phyloP scores from a whole-genome alignment of 2,888 invertebrate genomes.

The Hecatera dysodea region DNA sequence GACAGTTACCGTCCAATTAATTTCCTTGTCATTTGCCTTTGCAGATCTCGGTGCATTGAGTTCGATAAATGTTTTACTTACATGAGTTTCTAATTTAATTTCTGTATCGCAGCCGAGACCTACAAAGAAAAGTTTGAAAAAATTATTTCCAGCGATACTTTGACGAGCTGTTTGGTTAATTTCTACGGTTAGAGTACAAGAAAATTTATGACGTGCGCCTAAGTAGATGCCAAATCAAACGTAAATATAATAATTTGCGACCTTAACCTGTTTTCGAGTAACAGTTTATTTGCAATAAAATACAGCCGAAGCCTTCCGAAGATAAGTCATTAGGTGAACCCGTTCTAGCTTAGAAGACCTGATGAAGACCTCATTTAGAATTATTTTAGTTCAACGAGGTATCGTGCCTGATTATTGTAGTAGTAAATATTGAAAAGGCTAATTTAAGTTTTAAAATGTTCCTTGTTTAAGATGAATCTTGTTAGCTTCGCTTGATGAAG shows the following conservation, averaged over 20 bases:
- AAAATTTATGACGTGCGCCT: background rate
- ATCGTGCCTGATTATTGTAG: background rate
- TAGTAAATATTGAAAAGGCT: background rate
- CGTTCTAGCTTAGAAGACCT: background rate
- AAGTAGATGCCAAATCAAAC: background rate
- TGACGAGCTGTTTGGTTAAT: background rate
- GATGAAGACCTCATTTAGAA: background rate
- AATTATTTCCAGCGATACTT: constrained; percentile 5
- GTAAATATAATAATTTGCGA: background rate
- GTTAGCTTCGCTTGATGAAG: background rate
- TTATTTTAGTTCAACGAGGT: background rate
- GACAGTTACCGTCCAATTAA: constrained; percentile 49
- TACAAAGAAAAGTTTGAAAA: constrained; percentile 59
- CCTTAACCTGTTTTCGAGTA: background rate
- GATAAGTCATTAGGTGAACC: background rate
- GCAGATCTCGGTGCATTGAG: constrained; percentile 43
- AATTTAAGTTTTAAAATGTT: background rate
- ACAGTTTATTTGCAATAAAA: background rate
- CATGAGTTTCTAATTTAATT: constrained; percentile 51
- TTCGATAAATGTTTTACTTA: constrained; percentile 49
- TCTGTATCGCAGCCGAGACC: constrained; percentile 67
- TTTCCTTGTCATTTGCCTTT: constrained; percentile 18
- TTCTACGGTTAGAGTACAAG: background rate
- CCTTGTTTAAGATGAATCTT: background rate
- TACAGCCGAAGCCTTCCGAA: background rate